Percentiles rank a stretch among this genome's conserved stretches.
Evolutionary conservation across 2,888 invertebrate species (phyloP).

Genomic region (Acanthacorydalis orientalis): DNA sequence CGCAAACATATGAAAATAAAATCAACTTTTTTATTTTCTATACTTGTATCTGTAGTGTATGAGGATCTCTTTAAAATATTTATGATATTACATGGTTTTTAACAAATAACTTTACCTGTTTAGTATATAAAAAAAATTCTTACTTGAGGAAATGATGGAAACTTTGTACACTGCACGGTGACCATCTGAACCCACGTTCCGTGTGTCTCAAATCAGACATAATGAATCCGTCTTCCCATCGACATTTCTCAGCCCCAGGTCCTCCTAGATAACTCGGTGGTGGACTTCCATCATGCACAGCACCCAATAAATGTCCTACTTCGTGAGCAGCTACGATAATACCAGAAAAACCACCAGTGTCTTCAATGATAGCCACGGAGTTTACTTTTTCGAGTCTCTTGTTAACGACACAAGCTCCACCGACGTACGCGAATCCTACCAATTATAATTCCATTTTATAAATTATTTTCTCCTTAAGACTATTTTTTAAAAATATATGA

Average conservation of each 20-base stretch:
- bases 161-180: conserved; percentile 79
- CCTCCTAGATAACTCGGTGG: conserved; percentile 88
- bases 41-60: too few species aligned
- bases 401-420: conserved; percentile 91
- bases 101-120: too few species aligned
- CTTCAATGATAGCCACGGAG: conserved; percentile 90
- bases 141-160: conserved; percentile 93
- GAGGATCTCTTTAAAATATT: too few species aligned
- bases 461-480: too few species aligned
- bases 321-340: conserved; percentile 94
- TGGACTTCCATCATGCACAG: conserved; percentile 92
- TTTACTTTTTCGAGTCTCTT: conserved; percentile 90
- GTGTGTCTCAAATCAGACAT: conserved; percentile 91
- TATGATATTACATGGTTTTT: too few species aligned
- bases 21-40: too few species aligned
- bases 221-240: conserved; percentile 93
- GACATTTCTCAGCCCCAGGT: conserved; percentile 84
- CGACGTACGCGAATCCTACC: conserved; percentile 87
- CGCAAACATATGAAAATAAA: too few species aligned
- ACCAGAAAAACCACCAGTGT: conserved; percentile 90
- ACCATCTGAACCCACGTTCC: conserved; percentile 90
- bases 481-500: too few species aligned
- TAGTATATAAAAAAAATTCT: conserved; percentile 18
- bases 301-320: conserved; percentile 87
- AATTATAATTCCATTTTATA: not conserved